Evolutionary conservation across 2,888 invertebrate species (phyloP).

Genomic region (Idaea straminata): DNA sequence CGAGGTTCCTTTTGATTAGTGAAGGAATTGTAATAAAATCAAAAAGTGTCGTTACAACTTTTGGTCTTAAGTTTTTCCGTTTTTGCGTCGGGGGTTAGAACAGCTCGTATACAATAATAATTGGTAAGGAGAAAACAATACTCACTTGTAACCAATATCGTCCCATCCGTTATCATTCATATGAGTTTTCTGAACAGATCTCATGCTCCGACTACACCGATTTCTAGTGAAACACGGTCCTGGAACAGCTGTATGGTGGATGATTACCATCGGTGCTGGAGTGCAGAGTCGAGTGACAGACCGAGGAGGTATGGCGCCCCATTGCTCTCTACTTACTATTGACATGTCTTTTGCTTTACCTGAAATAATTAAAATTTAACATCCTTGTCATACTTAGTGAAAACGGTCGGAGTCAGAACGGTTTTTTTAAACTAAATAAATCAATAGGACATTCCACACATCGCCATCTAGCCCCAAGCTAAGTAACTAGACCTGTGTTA

Average conservation of each 20-base stretch:
- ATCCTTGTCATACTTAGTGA: too few relatives aligned
- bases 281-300: conserved; percentile 63
- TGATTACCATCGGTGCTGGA: conserved; percentile 83
- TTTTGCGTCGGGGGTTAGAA: too few relatives aligned
- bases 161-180: conserved; percentile 80
- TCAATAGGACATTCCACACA: too few relatives aligned
- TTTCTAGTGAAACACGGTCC: conserved; percentile 74
- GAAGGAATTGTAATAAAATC: too few relatives aligned
- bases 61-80: too few relatives aligned
- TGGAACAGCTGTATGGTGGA: conserved; percentile 84
- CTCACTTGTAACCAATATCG: conserved; percentile 83
- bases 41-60: too few relatives aligned
- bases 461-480: too few relatives aligned
- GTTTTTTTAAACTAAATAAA: too few relatives aligned
- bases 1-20: too few relatives aligned
- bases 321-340: conserved; percentile 50
- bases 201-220: conserved; percentile 80
- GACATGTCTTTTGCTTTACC: neutral
- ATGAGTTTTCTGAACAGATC: conserved; percentile 82
- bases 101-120: too few relatives aligned
- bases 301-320: conserved; percentile 80
- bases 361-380: neutral
- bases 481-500: too few relatives aligned
- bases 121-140: neutral
- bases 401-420: too few relatives aligned